phyloP scores from a whole-genome alignment of 2,113 vertebrate genomes.

The Egretta garzetta region DNA sequence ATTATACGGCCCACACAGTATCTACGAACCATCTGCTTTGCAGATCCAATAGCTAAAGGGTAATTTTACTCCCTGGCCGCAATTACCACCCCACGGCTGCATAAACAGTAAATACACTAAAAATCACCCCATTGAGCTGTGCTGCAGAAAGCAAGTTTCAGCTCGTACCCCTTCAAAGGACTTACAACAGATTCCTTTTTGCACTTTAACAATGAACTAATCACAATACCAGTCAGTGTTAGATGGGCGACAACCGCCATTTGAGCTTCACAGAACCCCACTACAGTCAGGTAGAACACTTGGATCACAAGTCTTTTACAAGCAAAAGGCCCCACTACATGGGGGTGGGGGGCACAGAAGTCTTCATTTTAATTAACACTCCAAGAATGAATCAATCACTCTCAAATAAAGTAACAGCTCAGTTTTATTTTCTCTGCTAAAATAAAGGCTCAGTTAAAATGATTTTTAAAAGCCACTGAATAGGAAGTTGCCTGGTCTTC shows the following conservation, averaged over 20 bases:
- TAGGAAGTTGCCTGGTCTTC: background rate
- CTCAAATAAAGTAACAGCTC: background rate
- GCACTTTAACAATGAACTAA: background rate
- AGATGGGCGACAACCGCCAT: background rate
- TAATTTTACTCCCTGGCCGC: background rate
- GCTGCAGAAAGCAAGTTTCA: background rate
- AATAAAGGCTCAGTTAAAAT: background rate
- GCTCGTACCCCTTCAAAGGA: background rate
- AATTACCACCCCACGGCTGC: background rate
- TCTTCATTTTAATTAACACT: background rate
- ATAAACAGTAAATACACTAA: slow-evolving; percentile 1
- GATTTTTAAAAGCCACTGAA: background rate
- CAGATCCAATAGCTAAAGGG: background rate
- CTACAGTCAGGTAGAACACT: background rate
- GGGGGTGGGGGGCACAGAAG: background rate
- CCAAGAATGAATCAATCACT: background rate
- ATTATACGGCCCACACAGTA: background rate
- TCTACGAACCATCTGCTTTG: background rate
- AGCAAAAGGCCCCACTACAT: background rate
- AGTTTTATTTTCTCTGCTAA: background rate
- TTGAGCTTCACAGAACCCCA: background rate
- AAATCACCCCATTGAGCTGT: background rate
- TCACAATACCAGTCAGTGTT: background rate
- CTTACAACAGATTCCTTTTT: background rate
- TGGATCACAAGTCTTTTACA: background rate